A percentile compares a stretch with the other conserved stretches of the same genome.
These are phyloP conservation scores for Urocynchramus pylzowi DNA, from an alignment of 2,113 vertebrate species.

Conservation along the genomic window DNA sequence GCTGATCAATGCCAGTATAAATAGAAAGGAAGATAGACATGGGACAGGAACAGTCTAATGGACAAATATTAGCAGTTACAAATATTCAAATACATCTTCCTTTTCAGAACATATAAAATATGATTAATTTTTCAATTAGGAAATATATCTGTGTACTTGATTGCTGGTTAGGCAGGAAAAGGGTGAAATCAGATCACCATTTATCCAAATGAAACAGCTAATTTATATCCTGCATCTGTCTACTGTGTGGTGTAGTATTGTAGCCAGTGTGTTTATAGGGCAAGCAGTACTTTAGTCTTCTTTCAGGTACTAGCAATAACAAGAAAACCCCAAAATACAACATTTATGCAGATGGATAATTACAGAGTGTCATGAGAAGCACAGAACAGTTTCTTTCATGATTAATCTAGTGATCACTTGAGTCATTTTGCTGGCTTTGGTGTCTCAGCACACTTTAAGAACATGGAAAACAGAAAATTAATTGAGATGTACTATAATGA, in stretches of 20 bases:
- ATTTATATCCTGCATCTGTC: not conserved
- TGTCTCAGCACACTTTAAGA: not conserved
- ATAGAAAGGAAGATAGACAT: slow-evolving; percentile 68
- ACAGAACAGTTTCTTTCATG: not conserved
- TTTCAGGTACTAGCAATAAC: not conserved
- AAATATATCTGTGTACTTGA: not conserved
- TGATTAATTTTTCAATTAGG: slow-evolving; percentile 14
- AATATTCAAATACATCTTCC: not conserved
- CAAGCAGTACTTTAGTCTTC: not conserved
- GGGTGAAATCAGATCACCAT: not conserved
- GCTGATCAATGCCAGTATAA: slow-evolving; percentile 82
- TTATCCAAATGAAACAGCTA: not conserved
- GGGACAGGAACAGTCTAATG: slow-evolving; percentile 36
- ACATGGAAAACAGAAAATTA: not conserved
- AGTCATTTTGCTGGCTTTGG: not conserved
- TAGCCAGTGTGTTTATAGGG: not conserved
- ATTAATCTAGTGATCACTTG: not conserved
- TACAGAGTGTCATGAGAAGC: not conserved
- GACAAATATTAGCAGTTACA: slow-evolving; percentile 41
- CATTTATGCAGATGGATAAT: not conserved
- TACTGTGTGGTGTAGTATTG: not conserved
- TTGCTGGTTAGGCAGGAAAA: slow-evolving; percentile 6
- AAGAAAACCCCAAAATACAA: not conserved
- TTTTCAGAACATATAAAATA: slow-evolving; percentile 23
- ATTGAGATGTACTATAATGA: not conserved